Evolutionary conservation across 1,140 invertebrate species (phyloP).

Genomic region (Cecropterus lyciades): DNA sequence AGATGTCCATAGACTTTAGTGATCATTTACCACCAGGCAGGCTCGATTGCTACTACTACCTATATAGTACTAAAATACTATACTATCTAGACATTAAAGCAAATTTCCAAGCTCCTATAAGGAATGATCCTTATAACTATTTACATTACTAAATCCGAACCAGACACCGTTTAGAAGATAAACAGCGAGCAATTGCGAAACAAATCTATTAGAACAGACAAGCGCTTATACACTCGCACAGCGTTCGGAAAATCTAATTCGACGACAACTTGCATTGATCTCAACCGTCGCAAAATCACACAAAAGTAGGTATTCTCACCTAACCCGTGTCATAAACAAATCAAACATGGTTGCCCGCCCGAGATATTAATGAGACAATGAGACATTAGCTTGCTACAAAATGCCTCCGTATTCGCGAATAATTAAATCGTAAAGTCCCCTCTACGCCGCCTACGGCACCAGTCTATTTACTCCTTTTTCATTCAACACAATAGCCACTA

Average conservation of each 20-base stretch:
- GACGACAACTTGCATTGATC: conserved; percentile 49
- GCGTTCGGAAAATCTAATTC: conserved; percentile 52
- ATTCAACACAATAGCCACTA: conserved; percentile 82
- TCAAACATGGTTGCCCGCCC: conserved; percentile 77
- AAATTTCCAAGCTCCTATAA: no score
- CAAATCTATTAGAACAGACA: conserved; percentile 28
- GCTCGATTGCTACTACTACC: no score
- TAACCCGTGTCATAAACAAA: conserved; percentile 80
- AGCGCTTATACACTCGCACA: no score
- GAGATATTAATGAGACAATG: conserved; percentile 84
- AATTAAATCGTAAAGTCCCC: conserved; percentile 84
- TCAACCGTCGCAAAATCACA: conserved; percentile 47
- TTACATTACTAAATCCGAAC: conserved; percentile 20
- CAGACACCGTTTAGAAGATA: conserved; percentile 23
- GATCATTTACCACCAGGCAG: no score
- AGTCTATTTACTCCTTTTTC: conserved; percentile 84
- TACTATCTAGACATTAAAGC: no score
- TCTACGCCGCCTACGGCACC: conserved; percentile 77
- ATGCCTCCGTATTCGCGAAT: conserved; percentile 83
- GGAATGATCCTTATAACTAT: no score
- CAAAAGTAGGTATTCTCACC: conserved; percentile 63
- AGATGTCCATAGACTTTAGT: no score
- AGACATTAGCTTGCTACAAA: conserved; percentile 83
- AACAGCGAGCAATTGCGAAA: conserved; percentile 15
- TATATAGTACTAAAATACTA: no score